Base-by-base conservation (phyloP, 2,797 vertebrate species). In the Crax fasciolata region DNA sequence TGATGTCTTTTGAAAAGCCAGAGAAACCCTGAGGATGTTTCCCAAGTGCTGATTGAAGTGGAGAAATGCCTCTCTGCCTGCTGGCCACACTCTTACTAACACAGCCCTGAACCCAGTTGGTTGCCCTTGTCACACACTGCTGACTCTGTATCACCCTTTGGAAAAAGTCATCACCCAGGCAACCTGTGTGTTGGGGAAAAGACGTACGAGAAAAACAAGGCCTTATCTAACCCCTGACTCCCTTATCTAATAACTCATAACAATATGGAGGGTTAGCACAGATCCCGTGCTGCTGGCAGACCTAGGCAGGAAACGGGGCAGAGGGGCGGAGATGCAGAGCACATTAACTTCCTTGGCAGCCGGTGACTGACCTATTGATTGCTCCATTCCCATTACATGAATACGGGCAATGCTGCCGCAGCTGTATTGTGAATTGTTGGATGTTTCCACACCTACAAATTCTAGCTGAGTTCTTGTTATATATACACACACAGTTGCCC, bases 341-440 rank as follows among this genome's bases (percentile, higher is more conserved):
- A 32, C 3, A 0, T 17, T 3, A 20, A 9, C 2, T 12, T 39
- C 54, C 27, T 51, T 13, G 46, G 58, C 24, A 71, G 67, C 14
- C 41, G n/a, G n/a, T 6, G 18, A 44, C 11, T 1, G 1, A 43
- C 20, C 27, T 52, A 14, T 1, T 21, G 20, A 23, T 49, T 23
- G 57, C 57, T 59, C 39, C 30, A 3, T 30, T 38, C 15, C 46
- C 1, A 0, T 32, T 12, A 65, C 23, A 23, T 19, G 21, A 78
- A n/a, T 5, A 35, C 1, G 15, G 48, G 38, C 20, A 77, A n/a
- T 9, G 1, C 16, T 32, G 16, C 32, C 2, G 1, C 12, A 32
- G n/a, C 17, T 39, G 17, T 2, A 14, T 9, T 5, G 51, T 4
- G 3, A 38, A 5, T 13, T 32, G 15, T 4, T 57, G 58, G 43